A percentile compares a stretch with the other conserved stretches of the same genome.
Evolutionary conservation across 2,113 vertebrate species (phyloP).

Genomic region (Eulemur macaco): DNA sequence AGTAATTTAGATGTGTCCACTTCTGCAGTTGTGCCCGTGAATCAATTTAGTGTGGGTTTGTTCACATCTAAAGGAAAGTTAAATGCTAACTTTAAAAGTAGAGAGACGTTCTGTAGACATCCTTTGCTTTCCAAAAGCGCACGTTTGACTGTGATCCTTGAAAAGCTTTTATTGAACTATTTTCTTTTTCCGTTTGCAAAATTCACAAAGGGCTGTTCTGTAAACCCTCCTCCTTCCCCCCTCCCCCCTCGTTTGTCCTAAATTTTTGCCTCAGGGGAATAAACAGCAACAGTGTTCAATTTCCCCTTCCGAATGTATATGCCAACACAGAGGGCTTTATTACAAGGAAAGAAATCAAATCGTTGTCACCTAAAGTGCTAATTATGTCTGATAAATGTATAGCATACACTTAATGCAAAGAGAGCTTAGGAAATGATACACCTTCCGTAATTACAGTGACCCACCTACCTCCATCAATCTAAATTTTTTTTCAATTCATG

Average conservation of each 20-base stretch:
- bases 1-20: slow-evolving; percentile 61
- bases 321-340: slow-evolving; percentile 81
- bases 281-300: slow-evolving; percentile 79
- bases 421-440: slow-evolving; percentile 88
- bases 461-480: slow-evolving; percentile 86
- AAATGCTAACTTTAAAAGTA: slow-evolving; percentile 78
- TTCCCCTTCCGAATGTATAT: slow-evolving; percentile 75
- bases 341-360: slow-evolving; percentile 87
- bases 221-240: slow-evolving; percentile 59
- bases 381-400: slow-evolving; percentile 91
- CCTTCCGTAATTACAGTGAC: slow-evolving; percentile 88
- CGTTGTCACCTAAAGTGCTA: slow-evolving; percentile 90
- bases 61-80: slow-evolving; percentile 71
- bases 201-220: slow-evolving; percentile 77
- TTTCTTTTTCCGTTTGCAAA: slow-evolving; percentile 81
- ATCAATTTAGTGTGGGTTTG: slow-evolving; percentile 72
- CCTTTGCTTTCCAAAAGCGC: slow-evolving; percentile 80
- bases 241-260: slow-evolving; percentile 65
- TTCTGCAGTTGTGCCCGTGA: slow-evolving; percentile 46
- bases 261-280: slow-evolving; percentile 78
- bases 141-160: slow-evolving; percentile 81
- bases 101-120: slow-evolving; percentile 70
- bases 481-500: slow-evolving; percentile 83
- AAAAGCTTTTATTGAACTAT: slow-evolving; percentile 84
- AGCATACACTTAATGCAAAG: slow-evolving; percentile 88